phyloP scores from a whole-genome alignment of 2,113 vertebrate genomes.

The Porphyrio hochstetteri region DNA sequence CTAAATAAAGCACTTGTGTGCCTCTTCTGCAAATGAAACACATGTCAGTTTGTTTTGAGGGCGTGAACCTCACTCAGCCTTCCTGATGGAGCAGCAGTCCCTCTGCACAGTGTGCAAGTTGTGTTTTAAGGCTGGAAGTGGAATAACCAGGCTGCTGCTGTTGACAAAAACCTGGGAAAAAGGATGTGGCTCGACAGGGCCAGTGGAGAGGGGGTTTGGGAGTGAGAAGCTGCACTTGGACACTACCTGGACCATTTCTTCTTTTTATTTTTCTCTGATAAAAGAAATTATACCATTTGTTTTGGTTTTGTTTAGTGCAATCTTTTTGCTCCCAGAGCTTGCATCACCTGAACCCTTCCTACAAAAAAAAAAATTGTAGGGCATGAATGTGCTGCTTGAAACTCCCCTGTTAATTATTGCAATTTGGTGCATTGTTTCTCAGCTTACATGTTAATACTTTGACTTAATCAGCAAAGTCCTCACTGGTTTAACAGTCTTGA shows the following conservation, averaged over 20 bases:
- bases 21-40: constrained; percentile 23
- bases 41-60: constrained; percentile 66
- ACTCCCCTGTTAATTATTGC: constrained; percentile 51
- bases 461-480: constrained; percentile 46
- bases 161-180: neutral
- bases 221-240: neutral
- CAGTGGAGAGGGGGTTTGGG: neutral
- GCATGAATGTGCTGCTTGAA: constrained; percentile 10
- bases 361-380: neutral
- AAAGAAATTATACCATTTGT: neutral
- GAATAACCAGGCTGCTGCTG: neutral
- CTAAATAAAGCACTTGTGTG: constrained; percentile 14
- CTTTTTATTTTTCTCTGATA: neutral
- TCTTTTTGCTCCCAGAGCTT: neutral
- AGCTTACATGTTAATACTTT: neutral
- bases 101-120: neutral
- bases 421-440: constrained; percentile 39
- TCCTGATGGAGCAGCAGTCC: neutral
- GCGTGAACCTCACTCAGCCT: constrained; percentile 36
- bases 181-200: neutral
- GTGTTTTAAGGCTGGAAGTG: neutral
- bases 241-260: neutral
- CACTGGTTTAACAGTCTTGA: constrained; percentile 42
- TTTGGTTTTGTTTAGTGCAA: neutral
- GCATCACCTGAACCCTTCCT: neutral